Conservation (phyloP, 2,888 invertebrate genomes). For the Lasioglossum marginatum region DNA sequence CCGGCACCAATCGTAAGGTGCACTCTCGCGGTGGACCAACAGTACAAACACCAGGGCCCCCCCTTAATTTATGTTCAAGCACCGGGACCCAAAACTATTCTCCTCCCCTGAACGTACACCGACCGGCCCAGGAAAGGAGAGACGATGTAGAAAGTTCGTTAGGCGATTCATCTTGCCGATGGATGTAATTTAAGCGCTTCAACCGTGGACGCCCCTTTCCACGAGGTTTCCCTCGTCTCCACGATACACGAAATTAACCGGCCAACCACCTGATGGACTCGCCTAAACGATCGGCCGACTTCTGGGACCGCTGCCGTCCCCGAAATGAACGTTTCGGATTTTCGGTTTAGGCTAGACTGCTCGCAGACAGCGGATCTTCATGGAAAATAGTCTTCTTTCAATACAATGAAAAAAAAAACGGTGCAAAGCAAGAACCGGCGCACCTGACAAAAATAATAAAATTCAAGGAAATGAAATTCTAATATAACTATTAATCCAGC, state of each 20-base stretch:
- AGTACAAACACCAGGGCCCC: conserved; percentile 44
- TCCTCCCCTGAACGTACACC: conserved; percentile 18
- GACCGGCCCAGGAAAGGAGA: conserved; percentile 12
- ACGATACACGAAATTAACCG: conserved; percentile 19
- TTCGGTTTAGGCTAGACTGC: not conserved
- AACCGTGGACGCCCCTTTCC: conserved; percentile 47
- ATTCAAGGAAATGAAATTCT: no score
- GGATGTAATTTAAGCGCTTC: conserved; percentile 54
- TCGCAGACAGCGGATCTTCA: no score
- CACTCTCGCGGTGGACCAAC: conserved; percentile 34
- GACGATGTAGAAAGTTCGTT: conserved; percentile 56
- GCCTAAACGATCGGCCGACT: not conserved
- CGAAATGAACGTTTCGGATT: not conserved
- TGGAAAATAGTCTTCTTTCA: no score
- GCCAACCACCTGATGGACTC: not conserved
- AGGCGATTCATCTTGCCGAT: conserved; percentile 59
- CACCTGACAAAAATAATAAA: no score
- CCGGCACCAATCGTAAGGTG: conserved; percentile 72
- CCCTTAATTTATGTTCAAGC: conserved; percentile 67
- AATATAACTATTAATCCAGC: no score
- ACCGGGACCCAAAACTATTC: conserved; percentile 52
- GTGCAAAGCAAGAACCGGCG: no score
- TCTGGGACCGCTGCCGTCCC: not conserved
- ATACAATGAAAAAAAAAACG: no score
- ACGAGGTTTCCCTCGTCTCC: conserved; percentile 16